Evolutionary conservation across 2,113 vertebrate species (phyloP), one percentile per base, ranked within the genome.

Genomic region (Bos indicus): DNA sequence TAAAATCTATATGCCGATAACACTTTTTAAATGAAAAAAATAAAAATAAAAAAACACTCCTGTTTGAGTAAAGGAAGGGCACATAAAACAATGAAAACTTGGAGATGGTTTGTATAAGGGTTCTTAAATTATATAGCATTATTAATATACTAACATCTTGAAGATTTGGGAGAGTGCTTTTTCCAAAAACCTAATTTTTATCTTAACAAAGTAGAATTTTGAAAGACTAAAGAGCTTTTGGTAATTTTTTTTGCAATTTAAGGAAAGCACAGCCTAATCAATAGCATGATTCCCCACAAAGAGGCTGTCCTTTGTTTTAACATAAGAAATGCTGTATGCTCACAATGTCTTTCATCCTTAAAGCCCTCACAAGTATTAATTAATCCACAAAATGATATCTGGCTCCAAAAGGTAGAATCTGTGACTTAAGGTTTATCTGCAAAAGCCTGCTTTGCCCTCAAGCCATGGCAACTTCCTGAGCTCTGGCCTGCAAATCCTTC

Each of bases 381-480:
- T 97, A 98, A 97, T 97, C 89, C 90, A 96, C 89, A 93, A 95
- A 97, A 97, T 97, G 57, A 88, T 97, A 98, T 96, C 91, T 84
- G 71, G 93, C 94, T 98, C 96, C 25, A 93, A 97, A 96, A 98
- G 86, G 93, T 97, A 97, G 84, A 95, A 97, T 98, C 97, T 95
- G 86, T 96, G 97, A 93, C 60, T 98, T 96, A 89, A 94, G 43
- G 95, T 97, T 98, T 98, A 98, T 98, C 97, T 95, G 54, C 88
- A 96, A 97, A 98, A 97, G 62, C 82, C 97, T 98, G 97, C 91
- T 97, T 97, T 98, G 91, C 97, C 96, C 87, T 43, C 36, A 88
- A 97, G 97, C 95, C 88, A 96, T 96, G 88, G 86, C 67, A 98
- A 95, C 62, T 95, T 95, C 59, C 94, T 86, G 23, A 52, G 87